Evolutionary conservation across 2,113 vertebrate species (phyloP), one percentile per base, ranked within the genome.

Genomic region (Fregata magnificens): DNA sequence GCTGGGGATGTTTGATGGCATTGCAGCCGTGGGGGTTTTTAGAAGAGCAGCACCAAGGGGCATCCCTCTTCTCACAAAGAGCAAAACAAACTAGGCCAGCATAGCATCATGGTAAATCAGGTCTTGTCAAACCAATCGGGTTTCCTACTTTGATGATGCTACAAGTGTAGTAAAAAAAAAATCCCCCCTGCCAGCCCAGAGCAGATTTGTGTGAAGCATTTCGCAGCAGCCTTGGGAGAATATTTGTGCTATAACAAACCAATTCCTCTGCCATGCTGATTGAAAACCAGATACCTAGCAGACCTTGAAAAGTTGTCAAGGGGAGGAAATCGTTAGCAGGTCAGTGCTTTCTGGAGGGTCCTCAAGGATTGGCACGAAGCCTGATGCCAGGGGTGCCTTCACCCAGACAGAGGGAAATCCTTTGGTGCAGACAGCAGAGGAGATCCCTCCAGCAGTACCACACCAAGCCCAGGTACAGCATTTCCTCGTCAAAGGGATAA

Each of bases 401-500:
- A 26, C 31, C n/a, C 15, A 13, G 61, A 18, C 16, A 32, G 31
- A 47, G n/a, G 45, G 47, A 42, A 82, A 31, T 16, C 61, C 85
- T 67, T 84, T 22, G 86, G 56, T 19, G 21, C 67, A 16, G 29
- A 5, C 1, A 10, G 45, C 52, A 38, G 59, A 38, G 70, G 16
- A 49, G 36, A 52, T 29, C 77, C 73, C 58, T 47, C 59, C 65
- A 50, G 70, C 22, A 24, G 90, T 24, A 44, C 40, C 77, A 18
- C 76, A 31, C 9, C 2, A 1, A 32, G 82, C 78, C 38, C 85
- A 31, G 52, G 79, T 40, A 67, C 2, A 12, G 88, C 22, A 6
- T 61, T n/a, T 36, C 26, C 63, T 44, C 0, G 0, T 29, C 10
- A 2, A 14, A n/a, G 63, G 4, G 7, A 61, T 14, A 12, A 45